These are phyloP conservation scores for Picathartes gymnocephalus DNA, from an alignment of 2,113 vertebrate genomes.

Conservation along the genomic window DNA sequence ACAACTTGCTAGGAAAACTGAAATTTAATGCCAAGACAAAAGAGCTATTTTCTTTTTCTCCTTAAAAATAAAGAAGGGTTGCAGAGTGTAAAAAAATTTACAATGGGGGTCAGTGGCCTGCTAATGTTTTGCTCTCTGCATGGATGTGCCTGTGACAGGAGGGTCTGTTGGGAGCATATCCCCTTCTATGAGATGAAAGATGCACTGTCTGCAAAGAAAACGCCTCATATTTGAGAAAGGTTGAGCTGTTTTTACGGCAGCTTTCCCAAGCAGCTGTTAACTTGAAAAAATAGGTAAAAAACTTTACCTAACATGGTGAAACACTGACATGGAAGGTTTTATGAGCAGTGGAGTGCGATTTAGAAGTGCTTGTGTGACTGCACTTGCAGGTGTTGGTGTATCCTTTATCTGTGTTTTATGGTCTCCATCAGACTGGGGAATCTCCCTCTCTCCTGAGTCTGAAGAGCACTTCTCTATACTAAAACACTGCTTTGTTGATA, in stretches of 20 bases:
- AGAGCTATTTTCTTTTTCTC: background rate
- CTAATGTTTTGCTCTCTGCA: background rate
- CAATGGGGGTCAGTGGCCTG: background rate
- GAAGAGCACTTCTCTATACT: background rate
- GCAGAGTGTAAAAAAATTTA: background rate
- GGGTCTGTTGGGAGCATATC: background rate
- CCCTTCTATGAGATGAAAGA: background rate
- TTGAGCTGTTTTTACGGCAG: background rate
- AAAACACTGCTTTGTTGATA: background rate
- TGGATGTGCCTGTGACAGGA: background rate
- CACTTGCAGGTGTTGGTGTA: background rate
- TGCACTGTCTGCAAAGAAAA: background rate
- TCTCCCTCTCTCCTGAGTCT: background rate
- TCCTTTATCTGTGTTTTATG: background rate
- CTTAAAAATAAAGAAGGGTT: background rate
- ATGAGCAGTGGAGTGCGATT: background rate
- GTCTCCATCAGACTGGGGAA: background rate
- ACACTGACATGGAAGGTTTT: background rate
- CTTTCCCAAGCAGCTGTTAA: background rate
- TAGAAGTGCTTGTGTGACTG: background rate
- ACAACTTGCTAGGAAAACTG: background rate
- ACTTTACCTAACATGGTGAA: background rate
- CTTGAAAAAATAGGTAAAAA: background rate
- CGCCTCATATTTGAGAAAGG: background rate
- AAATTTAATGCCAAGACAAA: background rate